These are phyloP conservation scores for Neodiprion fabricii DNA, from an alignment of 1,140 invertebrate genomes.

Conservation along the genomic window DNA sequence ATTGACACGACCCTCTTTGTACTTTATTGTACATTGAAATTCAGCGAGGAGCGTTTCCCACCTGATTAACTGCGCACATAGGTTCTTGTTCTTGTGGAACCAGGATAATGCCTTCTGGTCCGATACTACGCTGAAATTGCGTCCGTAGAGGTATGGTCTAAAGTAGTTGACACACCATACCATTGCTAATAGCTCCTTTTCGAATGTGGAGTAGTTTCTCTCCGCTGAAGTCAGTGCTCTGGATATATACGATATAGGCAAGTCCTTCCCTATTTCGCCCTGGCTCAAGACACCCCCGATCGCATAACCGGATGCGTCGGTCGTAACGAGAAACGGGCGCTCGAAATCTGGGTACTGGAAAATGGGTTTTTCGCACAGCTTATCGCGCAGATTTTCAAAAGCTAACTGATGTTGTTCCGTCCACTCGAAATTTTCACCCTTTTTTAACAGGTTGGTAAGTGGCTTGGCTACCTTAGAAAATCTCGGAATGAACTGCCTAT, in stretches of 20 bases:
- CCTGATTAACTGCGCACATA: slow-evolving; percentile 39
- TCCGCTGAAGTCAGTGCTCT: slow-evolving; percentile 34
- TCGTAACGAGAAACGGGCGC: background rate
- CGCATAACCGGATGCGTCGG: slow-evolving; percentile 25
- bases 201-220: slow-evolving; percentile 48
- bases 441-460: slow-evolving; percentile 31
- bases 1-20: slow-evolving; percentile 28
- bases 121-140: slow-evolving; percentile 22
- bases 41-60: slow-evolving; percentile 49
- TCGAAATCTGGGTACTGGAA: slow-evolving; percentile 3
- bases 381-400: slow-evolving; percentile 31
- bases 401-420: slow-evolving; percentile 23
- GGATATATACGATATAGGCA: slow-evolving; percentile 34
- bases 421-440: slow-evolving; percentile 25
- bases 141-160: slow-evolving; percentile 24
- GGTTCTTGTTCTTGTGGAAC: slow-evolving; percentile 45
- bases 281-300: slow-evolving; percentile 27
- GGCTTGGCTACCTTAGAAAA: slow-evolving; percentile 36
- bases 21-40: slow-evolving; percentile 48
- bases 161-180: slow-evolving; percentile 14
- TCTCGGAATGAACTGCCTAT: slow-evolving; percentile 36
- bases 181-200: slow-evolving; percentile 32
- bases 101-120: slow-evolving; percentile 48
- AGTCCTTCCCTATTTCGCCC: slow-evolving; percentile 15
- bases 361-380: slow-evolving; percentile 15